Evolutionary conservation across 2,113 vertebrate species (phyloP), one percentile per base, ranked within the genome.

Genomic region (Theristicus caerulescens): DNA sequence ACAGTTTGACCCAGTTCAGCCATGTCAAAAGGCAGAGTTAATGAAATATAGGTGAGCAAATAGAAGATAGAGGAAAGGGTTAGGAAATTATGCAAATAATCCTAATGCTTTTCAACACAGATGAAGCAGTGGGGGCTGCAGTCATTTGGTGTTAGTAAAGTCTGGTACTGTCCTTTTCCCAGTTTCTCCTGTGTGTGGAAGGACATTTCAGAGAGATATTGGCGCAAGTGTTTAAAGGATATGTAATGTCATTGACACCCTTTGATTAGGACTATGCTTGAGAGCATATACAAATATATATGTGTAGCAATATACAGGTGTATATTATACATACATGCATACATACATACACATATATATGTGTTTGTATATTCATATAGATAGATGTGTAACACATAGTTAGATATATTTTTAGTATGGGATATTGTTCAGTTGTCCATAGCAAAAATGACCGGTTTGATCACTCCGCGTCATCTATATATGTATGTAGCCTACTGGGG

Each of bases 11-110:
- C 61, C 7, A 40, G 59, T 80, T 88, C 72, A 90, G 38, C 24
- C 42, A 11, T 40, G 34, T 64, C 22, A 46, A 74, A 96, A 55
- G 22, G 29, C 7, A 88, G 16, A 83, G 8, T 29, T 86, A 91
- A 67, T 81, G 86, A 86, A 96, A 78, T 69, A 70, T 7, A 71
- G 19, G 42, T 67, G 26, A 84, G n/a, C 31, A 84, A 94, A 88
- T 7, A 82, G 5, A 31, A 93, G 47, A 32, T 14, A 58, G 17
- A 42, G 18, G 17, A 66, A 77, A n/a, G 24, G 10, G 10, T 27
- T 65, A 91, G 55, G 59, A 86, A 86, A 54, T 62, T 0, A n/a
- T 62, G 27, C 14, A 69, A 67, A 31, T 86, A 70, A 46, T 81
- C 20, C 40, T 73, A 46, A 44, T 58, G 34, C 58, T 73, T 74